phyloP scores from a whole-genome alignment of 2,888 invertebrate genomes.

The Cepaea hortensis region DNA sequence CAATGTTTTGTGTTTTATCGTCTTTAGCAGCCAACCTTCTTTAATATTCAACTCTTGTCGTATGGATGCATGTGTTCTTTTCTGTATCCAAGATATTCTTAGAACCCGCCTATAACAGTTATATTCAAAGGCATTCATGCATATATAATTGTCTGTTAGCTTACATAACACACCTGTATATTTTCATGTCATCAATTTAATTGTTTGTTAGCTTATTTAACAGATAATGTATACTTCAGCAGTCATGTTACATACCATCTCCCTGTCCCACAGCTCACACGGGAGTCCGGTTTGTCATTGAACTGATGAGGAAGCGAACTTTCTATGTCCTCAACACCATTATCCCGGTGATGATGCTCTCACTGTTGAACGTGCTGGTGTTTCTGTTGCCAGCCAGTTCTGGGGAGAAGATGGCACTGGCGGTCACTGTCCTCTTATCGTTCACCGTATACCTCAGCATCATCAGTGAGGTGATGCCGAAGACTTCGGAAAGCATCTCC shows the following conservation, averaged over 20 bases:
- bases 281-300: conserved; percentile 55
- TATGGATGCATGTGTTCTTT: too few species aligned
- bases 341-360: conserved; percentile 62
- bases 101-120: too few species aligned
- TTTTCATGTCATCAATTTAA: too few species aligned
- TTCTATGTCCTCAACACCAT: conserved; percentile 65
- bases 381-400: conserved; percentile 62
- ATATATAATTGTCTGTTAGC: too few species aligned
- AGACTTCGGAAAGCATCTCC: conserved; percentile 63
- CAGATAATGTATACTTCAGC: too few species aligned
- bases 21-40: too few species aligned
- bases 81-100: too few species aligned
- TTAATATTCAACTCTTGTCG: too few species aligned
- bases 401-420: conserved; percentile 65
- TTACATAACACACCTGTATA: too few species aligned
- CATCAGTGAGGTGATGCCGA: conserved; percentile 65
- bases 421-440: conserved; percentile 63
- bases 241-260: not conserved
- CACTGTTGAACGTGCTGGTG: conserved; percentile 61
- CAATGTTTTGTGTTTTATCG: too few species aligned
- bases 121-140: too few species aligned
- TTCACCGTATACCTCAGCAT: conserved; percentile 65
- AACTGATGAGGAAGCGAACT: conserved; percentile 58
- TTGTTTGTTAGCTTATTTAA: too few species aligned
- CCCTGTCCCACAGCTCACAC: conserved; percentile 52